A percentile compares a stretch with the other conserved stretches of the same genome.
phyloP scores from a whole-genome alignment of 2,113 vertebrate species.

The Bufo bufo region DNA sequence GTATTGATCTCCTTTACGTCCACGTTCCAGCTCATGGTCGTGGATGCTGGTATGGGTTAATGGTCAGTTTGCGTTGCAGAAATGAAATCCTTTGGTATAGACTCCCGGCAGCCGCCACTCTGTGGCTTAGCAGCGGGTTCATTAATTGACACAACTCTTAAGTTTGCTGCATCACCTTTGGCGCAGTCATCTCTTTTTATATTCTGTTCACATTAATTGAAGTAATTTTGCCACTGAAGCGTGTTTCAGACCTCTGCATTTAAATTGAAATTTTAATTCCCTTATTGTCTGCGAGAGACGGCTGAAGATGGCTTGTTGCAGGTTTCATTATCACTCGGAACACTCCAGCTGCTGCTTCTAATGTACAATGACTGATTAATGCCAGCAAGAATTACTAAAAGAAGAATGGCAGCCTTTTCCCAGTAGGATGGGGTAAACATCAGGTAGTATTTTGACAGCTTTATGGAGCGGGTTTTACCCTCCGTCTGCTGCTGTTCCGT shows the following conservation, averaged over 20 bases:
- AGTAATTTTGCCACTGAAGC: constrained; percentile 85
- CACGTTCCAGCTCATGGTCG: no score
- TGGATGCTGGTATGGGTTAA: constrained; percentile 5
- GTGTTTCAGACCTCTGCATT: constrained; percentile 84
- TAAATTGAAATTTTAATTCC: constrained; percentile 90
- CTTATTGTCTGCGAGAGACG: constrained; percentile 81
- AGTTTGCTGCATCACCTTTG: constrained; percentile 70
- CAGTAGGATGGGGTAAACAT: constrained; percentile 65
- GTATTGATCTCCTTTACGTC: no score
- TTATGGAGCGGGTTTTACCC: constrained; percentile 63
- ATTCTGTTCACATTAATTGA: constrained; percentile 85
- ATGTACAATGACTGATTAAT: constrained; percentile 79
- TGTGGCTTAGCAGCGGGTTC: constrained; percentile 63
- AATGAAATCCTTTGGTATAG: constrained; percentile 12
- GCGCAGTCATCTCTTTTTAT: constrained; percentile 78
- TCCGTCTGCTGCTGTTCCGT: constrained; percentile 37
- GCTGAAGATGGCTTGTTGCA: constrained; percentile 81
- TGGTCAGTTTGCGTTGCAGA: constrained; percentile 26
- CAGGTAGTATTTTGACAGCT: constrained; percentile 70
- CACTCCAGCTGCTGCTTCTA: constrained; percentile 83
- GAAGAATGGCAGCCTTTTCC: constrained; percentile 72
- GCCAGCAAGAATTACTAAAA: constrained; percentile 75
- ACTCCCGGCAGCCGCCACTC: constrained; percentile 48
- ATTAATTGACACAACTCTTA: constrained; percentile 73
- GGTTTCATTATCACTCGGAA: constrained; percentile 85